These are phyloP conservation scores for Bothrops jararaca DNA, from an alignment of 2,113 vertebrate genomes.

Conservation along the genomic window DNA sequence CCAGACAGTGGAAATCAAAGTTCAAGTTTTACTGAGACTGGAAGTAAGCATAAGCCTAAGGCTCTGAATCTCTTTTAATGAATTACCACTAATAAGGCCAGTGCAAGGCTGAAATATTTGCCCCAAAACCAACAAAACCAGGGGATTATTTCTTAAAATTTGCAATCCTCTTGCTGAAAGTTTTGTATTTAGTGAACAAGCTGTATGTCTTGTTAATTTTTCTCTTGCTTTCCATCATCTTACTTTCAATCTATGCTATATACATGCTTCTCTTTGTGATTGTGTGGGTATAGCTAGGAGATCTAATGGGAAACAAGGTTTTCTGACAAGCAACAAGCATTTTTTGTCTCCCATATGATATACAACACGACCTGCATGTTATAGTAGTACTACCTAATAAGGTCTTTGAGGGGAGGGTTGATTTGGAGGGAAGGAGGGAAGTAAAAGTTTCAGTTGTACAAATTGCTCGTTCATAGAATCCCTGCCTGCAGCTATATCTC, in stretches of 20 bases:
- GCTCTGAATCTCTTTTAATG: neutral
- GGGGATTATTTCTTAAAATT: neutral
- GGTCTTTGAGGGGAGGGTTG: too few species aligned
- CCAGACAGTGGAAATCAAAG: neutral
- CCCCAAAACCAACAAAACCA: neutral
- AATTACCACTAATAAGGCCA: neutral
- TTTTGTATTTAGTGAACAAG: neutral
- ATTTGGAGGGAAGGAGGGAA: neutral
- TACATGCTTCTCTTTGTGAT: neutral
- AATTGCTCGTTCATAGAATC: neutral
- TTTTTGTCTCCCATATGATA: neutral
- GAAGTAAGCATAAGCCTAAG: neutral
- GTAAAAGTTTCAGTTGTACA: neutral
- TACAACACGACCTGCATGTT: neutral
- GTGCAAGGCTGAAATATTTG: neutral
- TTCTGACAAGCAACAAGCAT: neutral
- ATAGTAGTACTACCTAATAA: neutral
- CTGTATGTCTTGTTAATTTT: neutral
- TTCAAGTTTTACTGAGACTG: neutral
- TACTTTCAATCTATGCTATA: neutral
- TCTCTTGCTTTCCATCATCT: neutral
- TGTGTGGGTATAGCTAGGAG: neutral
- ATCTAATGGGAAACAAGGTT: neutral
- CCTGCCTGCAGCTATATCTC: neutral
- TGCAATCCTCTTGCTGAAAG: neutral